phyloP scores from a whole-genome alignment of 2,888 invertebrate species.

The Nymphalis c-album region DNA sequence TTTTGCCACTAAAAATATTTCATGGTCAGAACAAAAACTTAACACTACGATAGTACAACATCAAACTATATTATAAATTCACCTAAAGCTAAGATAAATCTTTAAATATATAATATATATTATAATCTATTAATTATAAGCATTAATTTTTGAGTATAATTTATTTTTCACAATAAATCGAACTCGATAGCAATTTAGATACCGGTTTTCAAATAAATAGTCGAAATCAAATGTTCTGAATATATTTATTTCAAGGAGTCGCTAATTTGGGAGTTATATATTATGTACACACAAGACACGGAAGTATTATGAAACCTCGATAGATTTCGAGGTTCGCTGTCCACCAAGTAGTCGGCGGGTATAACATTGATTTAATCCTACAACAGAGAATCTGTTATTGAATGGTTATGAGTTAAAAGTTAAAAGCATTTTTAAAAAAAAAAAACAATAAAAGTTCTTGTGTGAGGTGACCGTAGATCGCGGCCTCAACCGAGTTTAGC shows the following conservation, averaged over 20 bases:
- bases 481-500: constrained; percentile 81
- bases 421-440: constrained; percentile 13
- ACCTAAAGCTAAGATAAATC: too few species aligned
- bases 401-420: constrained; percentile 25
- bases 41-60: too few species aligned
- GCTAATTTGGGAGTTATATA: constrained; percentile 29
- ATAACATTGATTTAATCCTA: constrained; percentile 41
- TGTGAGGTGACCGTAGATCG: constrained; percentile 39
- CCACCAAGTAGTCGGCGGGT: constrained; percentile 23
- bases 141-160: too few species aligned
- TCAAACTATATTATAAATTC: too few species aligned
- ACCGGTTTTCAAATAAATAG: constrained; percentile 7
- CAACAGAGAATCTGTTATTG: constrained; percentile 35
- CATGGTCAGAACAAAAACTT: too few species aligned
- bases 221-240: neutral
- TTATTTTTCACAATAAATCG: constrained; percentile 3
- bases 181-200: neutral
- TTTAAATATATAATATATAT: too few species aligned
- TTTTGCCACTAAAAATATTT: too few species aligned
- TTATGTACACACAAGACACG: constrained; percentile 34
- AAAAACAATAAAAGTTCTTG: constrained; percentile 17
- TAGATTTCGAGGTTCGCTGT: constrained; percentile 40
- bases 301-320: constrained; percentile 40
- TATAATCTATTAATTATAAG: too few species aligned
- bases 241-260: constrained; percentile 25